Evolutionary conservation across 2,113 vertebrate species (phyloP).

Genomic region (Mirza zaza): DNA sequence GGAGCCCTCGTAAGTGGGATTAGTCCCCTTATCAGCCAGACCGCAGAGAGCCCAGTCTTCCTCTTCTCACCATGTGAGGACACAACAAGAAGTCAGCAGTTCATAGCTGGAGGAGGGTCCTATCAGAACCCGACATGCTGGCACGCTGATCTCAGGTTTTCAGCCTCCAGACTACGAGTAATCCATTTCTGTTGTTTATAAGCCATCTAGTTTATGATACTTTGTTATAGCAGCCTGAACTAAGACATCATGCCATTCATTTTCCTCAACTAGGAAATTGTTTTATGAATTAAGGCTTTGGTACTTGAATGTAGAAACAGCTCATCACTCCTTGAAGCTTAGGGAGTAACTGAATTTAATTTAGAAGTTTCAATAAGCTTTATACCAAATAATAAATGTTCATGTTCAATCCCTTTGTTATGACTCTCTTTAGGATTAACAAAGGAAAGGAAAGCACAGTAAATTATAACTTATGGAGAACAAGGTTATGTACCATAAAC

Average conservation of each 20-base stretch:
- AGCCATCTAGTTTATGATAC: background rate
- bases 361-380: background rate
- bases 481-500: accelerated
- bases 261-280: background rate
- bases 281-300: background rate
- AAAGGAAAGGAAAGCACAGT: background rate
- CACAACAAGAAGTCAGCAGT: background rate
- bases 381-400: background rate
- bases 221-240: background rate
- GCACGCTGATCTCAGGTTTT: background rate
- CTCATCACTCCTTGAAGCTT: background rate
- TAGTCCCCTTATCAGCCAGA: background rate
- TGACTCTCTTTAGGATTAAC: background rate
- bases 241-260: background rate
- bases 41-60: background rate
- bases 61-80: background rate
- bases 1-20: background rate
- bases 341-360: background rate
- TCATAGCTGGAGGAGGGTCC: background rate
- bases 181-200: background rate
- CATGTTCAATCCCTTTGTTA: background rate
- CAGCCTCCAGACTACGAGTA: background rate
- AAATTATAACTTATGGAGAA: background rate
- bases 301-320: background rate
- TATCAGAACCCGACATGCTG: background rate